Base-by-base conservation (phyloP, 1,140 invertebrate species). In the Brachionus sp. region DNA sequence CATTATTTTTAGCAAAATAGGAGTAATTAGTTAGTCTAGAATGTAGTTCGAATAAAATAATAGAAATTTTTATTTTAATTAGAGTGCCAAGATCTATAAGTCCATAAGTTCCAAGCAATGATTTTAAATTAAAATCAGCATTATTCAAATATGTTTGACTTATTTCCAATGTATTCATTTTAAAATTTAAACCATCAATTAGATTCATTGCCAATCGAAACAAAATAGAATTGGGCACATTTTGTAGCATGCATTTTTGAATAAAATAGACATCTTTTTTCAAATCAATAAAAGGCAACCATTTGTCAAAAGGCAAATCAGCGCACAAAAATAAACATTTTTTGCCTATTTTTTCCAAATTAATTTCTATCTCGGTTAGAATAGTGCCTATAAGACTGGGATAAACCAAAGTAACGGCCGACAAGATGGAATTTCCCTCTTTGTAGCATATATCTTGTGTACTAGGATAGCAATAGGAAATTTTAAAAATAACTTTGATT, bases 41-140 rank as follows among this genome's bases (percentile, higher is more conserved):
- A 62, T 80, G 77, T 29, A 80, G 50, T 66, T 80, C 77, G n/a
- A 80, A 80, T 42, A 80, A 37, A 35, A 80, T 80, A 37, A 80
- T 66, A 10, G 77, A 57, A 9, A 80, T 12, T 80, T 23, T 57
- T 16, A 80, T 66, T 50, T 62, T 57, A 62, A 80, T 62, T 13
- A 80, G 10, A 23, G 35, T 37, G 29, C 50, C 50, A 2, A 80
- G 3, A 12, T 75, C 70, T 46, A 75, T 75, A 6, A 75, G 19
- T 23, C 70, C 70, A 46, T 75, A 46, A 5, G 6, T 46, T 12
- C 44, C 25, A 29, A 75, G 46, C 25, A 75, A 75, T 23, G 19
- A n/a, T 23, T 2, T n/a, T 42, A 46, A 42, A 29, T 75, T 75
- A 2, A 23, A 46, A 16, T 75, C 42, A 46, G 29, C 23, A 19